A percentile compares a stretch with the other conserved stretches of the same genome.
Evolutionary conservation across 2,797 vertebrate genomes (phyloP).

Genomic region (Oryzias sinensis): DNA sequence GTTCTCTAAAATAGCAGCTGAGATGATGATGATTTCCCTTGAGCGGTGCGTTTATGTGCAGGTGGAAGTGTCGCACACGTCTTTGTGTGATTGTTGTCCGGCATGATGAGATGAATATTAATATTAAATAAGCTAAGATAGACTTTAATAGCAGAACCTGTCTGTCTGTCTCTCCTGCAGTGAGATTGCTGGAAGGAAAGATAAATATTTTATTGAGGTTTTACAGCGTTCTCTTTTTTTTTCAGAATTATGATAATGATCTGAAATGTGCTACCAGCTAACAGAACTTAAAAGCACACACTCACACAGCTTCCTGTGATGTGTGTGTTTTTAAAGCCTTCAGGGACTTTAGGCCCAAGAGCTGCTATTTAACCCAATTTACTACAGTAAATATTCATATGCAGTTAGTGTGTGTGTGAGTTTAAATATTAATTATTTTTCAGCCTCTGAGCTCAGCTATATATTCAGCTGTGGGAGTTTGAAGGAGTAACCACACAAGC

Average conservation of each 20-base stretch:
- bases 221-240: constrained; percentile 38
- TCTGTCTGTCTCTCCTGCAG: neutral
- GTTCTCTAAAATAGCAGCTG: neutral
- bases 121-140: neutral
- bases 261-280: constrained; percentile 38
- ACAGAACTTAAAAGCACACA: constrained; percentile 2
- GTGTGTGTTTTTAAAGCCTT: constrained; percentile 16
- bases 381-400: constrained; percentile 39
- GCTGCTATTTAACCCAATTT: constrained; percentile 39
- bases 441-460: constrained; percentile 6
- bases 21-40: neutral
- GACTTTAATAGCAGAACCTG: neutral
- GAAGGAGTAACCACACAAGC: constrained; percentile 1
- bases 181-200: constrained; percentile 5
- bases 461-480: constrained; percentile 1
- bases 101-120: neutral
- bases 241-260: constrained; percentile 59
- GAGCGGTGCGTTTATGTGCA: constrained; percentile 7
- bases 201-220: constrained; percentile 53
- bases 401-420: constrained; percentile 20
- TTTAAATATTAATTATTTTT: constrained; percentile 36
- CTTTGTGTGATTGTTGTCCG: neutral
- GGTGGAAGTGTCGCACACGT: neutral
- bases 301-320: constrained; percentile 9
- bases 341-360: constrained; percentile 22